Percentiles rank a stretch among this genome's conserved stretches.
Conservation (phyloP, 2,113 vertebrate species). For the Perca flavescens region DNA sequence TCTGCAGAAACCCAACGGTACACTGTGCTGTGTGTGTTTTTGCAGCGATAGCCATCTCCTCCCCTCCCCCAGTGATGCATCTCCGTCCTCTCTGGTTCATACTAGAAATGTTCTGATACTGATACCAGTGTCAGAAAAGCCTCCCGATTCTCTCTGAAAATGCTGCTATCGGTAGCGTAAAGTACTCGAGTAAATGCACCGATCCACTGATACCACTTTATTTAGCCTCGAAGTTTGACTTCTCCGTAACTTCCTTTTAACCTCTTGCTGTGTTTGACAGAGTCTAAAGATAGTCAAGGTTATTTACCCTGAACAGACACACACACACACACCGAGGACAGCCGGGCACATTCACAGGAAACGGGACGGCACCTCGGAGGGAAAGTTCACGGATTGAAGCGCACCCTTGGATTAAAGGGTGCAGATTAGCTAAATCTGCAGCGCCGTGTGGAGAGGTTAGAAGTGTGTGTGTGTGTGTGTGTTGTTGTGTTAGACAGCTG, state of each 20-base stretch:
- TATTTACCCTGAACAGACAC: slow-evolving; percentile 20
- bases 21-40: neutral
- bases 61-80: too few relatives aligned
- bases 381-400: slow-evolving; percentile 42
- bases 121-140: too few relatives aligned
- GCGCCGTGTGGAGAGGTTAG: neutral
- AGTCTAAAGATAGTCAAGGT: slow-evolving; percentile 22
- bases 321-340: neutral
- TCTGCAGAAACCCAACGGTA: too few relatives aligned
- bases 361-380: slow-evolving; percentile 43
- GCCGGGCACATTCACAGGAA: neutral
- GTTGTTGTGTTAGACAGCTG: neutral
- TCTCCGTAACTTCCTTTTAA: neutral
- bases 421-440: slow-evolving; percentile 29
- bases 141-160: too few relatives aligned
- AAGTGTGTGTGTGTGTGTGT: slow-evolving; percentile 32
- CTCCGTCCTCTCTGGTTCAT: too few relatives aligned
- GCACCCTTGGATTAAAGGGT: slow-evolving; percentile 54
- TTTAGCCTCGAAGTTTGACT: neutral
- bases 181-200: too few relatives aligned
- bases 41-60: too few relatives aligned
- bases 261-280: slow-evolving; percentile 10
- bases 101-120: too few relatives aligned
- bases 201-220: too few relatives aligned
- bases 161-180: too few relatives aligned